These are phyloP conservation scores for Lordiphosa clarofinis DNA, from an alignment of 1,140 invertebrate genomes.

Conservation along the genomic window DNA sequence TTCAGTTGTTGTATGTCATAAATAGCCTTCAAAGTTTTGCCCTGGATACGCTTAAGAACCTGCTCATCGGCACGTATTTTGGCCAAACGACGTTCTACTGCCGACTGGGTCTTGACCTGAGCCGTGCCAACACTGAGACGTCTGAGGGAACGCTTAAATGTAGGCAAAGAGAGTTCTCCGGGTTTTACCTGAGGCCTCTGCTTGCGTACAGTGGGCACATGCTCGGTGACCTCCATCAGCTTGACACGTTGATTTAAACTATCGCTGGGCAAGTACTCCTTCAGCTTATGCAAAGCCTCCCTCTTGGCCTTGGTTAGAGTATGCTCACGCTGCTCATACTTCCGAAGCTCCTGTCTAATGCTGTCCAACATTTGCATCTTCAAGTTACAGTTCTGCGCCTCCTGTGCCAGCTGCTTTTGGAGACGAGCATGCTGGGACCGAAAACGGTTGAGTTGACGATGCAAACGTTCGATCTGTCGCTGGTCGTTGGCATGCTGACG, in stretches of 20 bases:
- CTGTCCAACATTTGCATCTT: conserved; percentile 4
- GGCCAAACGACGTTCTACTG: conserved; percentile 5
- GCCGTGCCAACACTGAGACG: conserved; percentile 4
- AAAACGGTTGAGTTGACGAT: conserved; percentile 13
- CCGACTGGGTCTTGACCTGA: not conserved
- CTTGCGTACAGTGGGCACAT: conserved; percentile 1
- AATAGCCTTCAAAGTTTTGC: conserved; percentile 15
- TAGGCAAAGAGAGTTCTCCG: not conserved
- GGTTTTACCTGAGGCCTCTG: not conserved
- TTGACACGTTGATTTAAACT: conserved; percentile 15
- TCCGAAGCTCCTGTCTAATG: not conserved
- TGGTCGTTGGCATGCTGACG: conserved; percentile 10
- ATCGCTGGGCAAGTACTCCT: conserved; percentile 4
- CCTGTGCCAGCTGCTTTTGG: conserved; percentile 4
- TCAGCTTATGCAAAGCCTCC: not conserved
- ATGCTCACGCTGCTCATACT: not conserved
- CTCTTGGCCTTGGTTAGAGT: not conserved
- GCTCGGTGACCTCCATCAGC: conserved; percentile 35
- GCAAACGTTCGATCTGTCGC: not conserved
- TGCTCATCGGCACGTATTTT: conserved; percentile 8
- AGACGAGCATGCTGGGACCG: not conserved
- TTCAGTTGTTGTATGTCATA: conserved; percentile 28
- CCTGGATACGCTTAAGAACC: conserved; percentile 10
- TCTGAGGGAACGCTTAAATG: conserved; percentile 1
- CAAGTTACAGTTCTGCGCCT: not conserved